Evolutionary conservation across 92 coral and sea anemone genomes (phyloP).

Genomic region (Heteractis magnifica): DNA sequence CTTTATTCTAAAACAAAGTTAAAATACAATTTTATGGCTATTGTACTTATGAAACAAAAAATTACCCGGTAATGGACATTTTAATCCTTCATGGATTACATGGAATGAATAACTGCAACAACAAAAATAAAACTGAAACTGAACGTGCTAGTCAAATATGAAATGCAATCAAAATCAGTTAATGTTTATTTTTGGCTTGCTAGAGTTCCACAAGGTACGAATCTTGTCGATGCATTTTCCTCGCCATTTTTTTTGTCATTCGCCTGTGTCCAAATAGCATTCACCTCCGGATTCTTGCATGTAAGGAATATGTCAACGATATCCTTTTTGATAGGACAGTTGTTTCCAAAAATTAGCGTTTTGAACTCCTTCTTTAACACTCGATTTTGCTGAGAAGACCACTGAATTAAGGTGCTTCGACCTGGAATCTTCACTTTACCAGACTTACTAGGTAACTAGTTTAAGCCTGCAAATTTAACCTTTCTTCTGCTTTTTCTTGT

Average conservation of each 20-base stretch:
- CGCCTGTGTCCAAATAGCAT: background rate
- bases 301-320: background rate
- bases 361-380: background rate
- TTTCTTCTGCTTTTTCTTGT: conserved; percentile 1
- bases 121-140: background rate
- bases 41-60: background rate
- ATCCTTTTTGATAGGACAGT: background rate
- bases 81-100: background rate
- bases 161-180: background rate
- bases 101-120: background rate
- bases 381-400: conserved; percentile 2
- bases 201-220: conserved; percentile 3
- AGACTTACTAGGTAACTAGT: background rate
- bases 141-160: background rate
- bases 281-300: background rate
- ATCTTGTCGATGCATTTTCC: conserved; percentile 4
- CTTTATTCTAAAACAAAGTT: background rate
- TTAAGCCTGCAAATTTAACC: background rate
- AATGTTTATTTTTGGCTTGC: background rate
- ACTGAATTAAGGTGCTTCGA: background rate
- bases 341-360: background rate
- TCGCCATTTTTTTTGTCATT: conserved; percentile 1
- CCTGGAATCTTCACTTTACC: background rate
- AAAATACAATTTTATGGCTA: background rate
- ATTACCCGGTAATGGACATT: background rate